Evolutionary conservation across 2,797 vertebrate genomes (phyloP).

Genomic region (Anguilla megastoma): DNA sequence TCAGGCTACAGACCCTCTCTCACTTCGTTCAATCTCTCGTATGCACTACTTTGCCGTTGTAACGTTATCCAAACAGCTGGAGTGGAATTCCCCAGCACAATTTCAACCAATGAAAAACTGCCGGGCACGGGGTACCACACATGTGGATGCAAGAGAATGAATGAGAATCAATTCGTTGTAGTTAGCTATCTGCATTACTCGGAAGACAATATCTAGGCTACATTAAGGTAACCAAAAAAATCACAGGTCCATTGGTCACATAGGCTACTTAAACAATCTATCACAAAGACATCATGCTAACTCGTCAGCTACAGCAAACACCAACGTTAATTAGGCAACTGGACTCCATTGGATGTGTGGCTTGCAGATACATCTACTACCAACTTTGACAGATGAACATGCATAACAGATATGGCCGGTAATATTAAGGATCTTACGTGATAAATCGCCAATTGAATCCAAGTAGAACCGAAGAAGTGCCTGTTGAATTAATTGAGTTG

Average conservation of each 20-base stretch:
- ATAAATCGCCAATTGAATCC: conserved; percentile 15
- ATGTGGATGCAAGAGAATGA: background rate
- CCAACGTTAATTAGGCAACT: background rate
- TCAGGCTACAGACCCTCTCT: background rate
- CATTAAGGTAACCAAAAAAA: background rate
- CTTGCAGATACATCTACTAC: background rate
- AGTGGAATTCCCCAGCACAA: background rate
- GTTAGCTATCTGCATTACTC: background rate
- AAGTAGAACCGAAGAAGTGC: background rate
- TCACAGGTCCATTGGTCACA: background rate
- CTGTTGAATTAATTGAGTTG: background rate
- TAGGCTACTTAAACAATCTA: background rate
- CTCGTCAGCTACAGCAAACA: background rate
- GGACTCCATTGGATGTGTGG: background rate
- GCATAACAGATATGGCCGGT: background rate
- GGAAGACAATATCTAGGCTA: background rate
- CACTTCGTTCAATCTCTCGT: background rate
- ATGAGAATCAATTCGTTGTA: background rate
- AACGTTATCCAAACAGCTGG: background rate
- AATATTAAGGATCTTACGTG: conserved; percentile 54
- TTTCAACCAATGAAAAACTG: background rate
- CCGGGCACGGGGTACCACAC: background rate
- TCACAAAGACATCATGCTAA: background rate
- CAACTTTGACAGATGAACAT: background rate
- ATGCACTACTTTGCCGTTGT: background rate